Evolutionary conservation across 2,888 invertebrate species (phyloP).

Genomic region (Idaea dimidiata): DNA sequence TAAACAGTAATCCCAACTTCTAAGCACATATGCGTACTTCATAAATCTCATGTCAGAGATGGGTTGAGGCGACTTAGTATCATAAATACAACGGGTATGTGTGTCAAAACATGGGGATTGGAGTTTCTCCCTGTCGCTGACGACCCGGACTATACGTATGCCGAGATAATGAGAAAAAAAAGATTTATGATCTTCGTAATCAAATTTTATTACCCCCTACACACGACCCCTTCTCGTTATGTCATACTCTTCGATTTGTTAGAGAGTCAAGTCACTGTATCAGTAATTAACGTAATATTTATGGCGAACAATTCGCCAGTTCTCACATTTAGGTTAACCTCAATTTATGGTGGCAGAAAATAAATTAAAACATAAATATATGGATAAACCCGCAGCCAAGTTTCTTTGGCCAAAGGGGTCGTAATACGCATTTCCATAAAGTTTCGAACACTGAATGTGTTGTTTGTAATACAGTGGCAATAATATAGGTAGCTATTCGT

Average conservation of each 20-base stretch:
- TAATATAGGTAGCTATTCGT: conserved; percentile 58
- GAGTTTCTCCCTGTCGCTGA: conserved; percentile 49
- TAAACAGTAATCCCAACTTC: conserved; percentile 63
- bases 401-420: conserved; percentile 70
- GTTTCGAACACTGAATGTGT: conserved; percentile 62
- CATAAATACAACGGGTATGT: conserved; percentile 72
- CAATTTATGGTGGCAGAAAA: conserved; percentile 23
- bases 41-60: conserved; percentile 74
- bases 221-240: conserved; percentile 58
- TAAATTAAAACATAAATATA: conserved; percentile 35
- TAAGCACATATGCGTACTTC: conserved; percentile 74
- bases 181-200: conserved; percentile 79
- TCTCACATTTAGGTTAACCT: conserved; percentile 13
- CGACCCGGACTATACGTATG: conserved; percentile 49
- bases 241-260: conserved; percentile 53
- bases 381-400: conserved; percentile 56
- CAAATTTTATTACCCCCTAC: conserved; percentile 73
- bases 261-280: conserved; percentile 28
- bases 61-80: conserved; percentile 61
- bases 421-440: conserved; percentile 66
- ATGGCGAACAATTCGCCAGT: conserved; percentile 16
- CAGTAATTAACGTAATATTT: conserved; percentile 11
- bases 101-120: conserved; percentile 78
- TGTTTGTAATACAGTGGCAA: conserved; percentile 65
- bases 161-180: conserved; percentile 75